phyloP scores from a whole-genome alignment of 2,888 invertebrate species.

The Melangyna quadrimaculata region DNA sequence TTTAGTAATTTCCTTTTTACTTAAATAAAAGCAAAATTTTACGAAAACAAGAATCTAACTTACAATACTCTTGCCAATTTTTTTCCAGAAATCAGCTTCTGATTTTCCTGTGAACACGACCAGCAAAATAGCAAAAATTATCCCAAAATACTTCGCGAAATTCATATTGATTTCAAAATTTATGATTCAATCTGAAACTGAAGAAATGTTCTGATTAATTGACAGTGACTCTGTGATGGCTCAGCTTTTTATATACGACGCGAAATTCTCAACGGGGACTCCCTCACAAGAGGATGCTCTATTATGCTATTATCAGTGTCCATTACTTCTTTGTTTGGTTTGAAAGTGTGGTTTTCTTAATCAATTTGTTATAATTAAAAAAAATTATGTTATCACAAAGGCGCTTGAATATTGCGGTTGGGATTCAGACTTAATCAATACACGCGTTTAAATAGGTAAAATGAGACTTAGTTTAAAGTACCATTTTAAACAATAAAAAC shows the following conservation, averaged over 20 bases:
- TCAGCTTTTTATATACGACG: not conserved
- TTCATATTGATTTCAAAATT: conserved; percentile 8
- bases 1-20: no score
- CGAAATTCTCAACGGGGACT: not conserved
- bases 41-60: no score
- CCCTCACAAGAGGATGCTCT: not conserved
- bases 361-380: no score
- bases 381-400: no score
- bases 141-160: conserved; percentile 57
- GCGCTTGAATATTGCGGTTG: no score
- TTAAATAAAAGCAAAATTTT: no score
- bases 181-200: not conserved
- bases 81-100: conserved; percentile 76
- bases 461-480: no score
- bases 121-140: conserved; percentile 74
- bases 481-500: not conserved
- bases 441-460: no score
- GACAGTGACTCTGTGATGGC: not conserved
- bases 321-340: not conserved
- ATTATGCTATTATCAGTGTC: not conserved
- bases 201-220: not conserved
- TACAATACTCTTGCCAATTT: conserved; percentile 76
- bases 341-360: not conserved
- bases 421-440: no score
- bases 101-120: conserved; percentile 75